These are phyloP conservation scores for Fissipunctia ypsillon DNA, from an alignment of 2,888 invertebrate species.

Conservation along the genomic window DNA sequence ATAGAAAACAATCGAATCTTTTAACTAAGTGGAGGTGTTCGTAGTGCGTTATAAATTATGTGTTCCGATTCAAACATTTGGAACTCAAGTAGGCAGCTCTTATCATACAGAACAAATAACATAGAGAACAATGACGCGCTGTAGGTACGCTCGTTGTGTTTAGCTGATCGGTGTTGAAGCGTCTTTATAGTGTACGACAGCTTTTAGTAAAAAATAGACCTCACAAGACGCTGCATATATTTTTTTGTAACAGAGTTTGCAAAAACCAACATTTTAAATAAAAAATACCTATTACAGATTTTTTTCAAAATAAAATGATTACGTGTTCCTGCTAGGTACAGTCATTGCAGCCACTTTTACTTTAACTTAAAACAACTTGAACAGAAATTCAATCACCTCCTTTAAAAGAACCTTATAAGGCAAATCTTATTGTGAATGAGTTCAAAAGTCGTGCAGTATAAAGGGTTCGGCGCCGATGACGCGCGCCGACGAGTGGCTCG, in stretches of 20 bases:
- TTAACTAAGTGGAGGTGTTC: constrained; percentile 80
- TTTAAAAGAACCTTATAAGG: constrained; percentile 26
- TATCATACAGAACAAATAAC: constrained; percentile 88
- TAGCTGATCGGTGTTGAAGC: constrained; percentile 73
- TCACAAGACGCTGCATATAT: neutral
- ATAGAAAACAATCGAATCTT: constrained; percentile 83
- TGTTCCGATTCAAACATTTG: constrained; percentile 82
- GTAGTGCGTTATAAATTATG: constrained; percentile 82
- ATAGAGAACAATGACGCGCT: constrained; percentile 87
- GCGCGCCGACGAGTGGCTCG: constrained; percentile 79
- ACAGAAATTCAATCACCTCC: constrained; percentile 34
- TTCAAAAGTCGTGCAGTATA: constrained; percentile 76
- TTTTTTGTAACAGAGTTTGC: neutral
- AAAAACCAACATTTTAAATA: neutral
- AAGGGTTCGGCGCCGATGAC: constrained; percentile 72
- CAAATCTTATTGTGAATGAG: constrained; percentile 36
- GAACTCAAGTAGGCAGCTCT: constrained; percentile 85
- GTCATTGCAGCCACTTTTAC: neutral
- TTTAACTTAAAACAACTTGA: constrained; percentile 1
- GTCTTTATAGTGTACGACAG: constrained; percentile 75
- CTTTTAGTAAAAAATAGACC: neutral
- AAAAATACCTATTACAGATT: neutral
- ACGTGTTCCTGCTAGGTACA: neutral
- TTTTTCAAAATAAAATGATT: neutral
- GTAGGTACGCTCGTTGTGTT: constrained; percentile 80